A percentile compares a stretch with the other conserved stretches of the same genome.
Conservation (phyloP, 1,140 invertebrate species). For the Brachionus paranguensis region DNA sequence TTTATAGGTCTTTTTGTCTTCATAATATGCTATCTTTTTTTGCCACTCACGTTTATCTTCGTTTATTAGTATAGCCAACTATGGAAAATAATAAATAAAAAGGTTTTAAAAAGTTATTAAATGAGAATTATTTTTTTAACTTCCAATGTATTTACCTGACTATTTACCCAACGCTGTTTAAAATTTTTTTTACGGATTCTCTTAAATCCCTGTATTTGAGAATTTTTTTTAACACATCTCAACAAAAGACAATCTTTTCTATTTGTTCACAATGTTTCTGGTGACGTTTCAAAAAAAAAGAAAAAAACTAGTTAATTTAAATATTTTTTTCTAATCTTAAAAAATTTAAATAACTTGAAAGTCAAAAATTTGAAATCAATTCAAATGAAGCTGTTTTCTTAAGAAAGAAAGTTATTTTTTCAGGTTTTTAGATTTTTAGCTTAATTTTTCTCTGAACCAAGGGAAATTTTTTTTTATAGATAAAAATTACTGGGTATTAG, state of each 20-base stretch:
- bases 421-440: background rate
- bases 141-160: background rate
- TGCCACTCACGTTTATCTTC: background rate
- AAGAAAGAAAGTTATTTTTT: background rate
- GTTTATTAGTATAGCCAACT: background rate
- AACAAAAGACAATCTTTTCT: background rate
- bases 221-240: background rate
- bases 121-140: background rate
- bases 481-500: background rate
- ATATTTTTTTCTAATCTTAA: background rate
- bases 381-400: background rate
- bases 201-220: background rate
- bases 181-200: background rate
- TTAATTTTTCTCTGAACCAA: background rate
- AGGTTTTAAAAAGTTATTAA: background rate
- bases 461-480: background rate
- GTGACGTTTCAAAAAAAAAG: background rate
- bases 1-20: background rate
- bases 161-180: background rate
- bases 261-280: background rate
- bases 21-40: background rate
- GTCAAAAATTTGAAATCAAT: background rate
- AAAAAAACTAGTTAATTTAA: background rate
- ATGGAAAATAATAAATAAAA: background rate
- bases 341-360: background rate